Percentiles rank a stretch among this genome's conserved stretches.
These are phyloP conservation scores for Zophobas morio DNA, from an alignment of 1,140 invertebrate species.

Conservation along the genomic window DNA sequence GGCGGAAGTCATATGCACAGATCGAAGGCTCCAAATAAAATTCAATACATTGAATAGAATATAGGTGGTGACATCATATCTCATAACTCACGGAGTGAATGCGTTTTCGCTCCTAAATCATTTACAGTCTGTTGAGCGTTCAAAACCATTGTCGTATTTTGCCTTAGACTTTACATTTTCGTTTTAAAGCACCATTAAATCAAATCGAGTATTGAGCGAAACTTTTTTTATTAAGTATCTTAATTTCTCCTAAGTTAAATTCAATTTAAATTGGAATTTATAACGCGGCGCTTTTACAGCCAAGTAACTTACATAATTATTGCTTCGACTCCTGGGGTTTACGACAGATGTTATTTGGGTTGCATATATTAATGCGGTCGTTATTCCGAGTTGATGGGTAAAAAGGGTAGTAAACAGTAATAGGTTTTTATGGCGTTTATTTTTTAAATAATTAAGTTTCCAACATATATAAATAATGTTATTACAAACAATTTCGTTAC, in stretches of 20 bases:
- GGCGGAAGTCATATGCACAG: constrained; percentile 53
- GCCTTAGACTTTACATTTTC: constrained; percentile 47
- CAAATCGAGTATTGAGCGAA: constrained; percentile 16
- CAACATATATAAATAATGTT: constrained; percentile 47
- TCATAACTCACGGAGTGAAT: constrained; percentile 56
- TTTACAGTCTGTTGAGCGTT: constrained; percentile 57
- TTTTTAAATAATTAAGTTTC: constrained; percentile 40
- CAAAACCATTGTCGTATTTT: constrained; percentile 52
- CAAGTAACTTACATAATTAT: background rate
- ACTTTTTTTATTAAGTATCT: constrained; percentile 14
- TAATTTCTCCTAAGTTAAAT: constrained; percentile 1
- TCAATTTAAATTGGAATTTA: constrained; percentile 6
- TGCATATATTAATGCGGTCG: constrained; percentile 4
- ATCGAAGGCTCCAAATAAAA: constrained; percentile 55
- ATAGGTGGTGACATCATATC: constrained; percentile 55
- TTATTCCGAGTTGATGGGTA: background rate
- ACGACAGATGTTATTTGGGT: constrained; percentile 16
- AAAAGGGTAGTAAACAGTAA: background rate
- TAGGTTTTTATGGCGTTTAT: constrained; percentile 34
- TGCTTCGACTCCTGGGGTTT: background rate
- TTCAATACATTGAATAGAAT: constrained; percentile 57
- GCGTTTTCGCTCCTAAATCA: constrained; percentile 57
- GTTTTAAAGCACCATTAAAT: constrained; percentile 27
- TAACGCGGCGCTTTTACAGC: constrained; percentile 1
- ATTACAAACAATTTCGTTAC: constrained; percentile 44